Conservation (phyloP, 2,888 invertebrate genomes). For the Helleia helle region DNA sequence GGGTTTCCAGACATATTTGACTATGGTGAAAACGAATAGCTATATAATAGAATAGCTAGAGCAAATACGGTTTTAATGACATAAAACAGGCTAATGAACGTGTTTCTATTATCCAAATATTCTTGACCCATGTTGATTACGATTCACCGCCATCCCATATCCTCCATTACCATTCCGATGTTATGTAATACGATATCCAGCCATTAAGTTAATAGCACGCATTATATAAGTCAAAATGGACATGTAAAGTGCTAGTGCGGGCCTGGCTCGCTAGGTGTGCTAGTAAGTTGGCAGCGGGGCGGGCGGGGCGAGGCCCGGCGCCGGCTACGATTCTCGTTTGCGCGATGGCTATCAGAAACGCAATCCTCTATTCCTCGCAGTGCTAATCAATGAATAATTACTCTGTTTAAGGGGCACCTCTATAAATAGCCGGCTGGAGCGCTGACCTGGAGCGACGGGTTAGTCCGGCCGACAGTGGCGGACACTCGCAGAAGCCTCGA, state of each 20-base stretch:
- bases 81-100: no score
- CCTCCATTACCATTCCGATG: no score
- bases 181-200: no score
- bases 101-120: no score
- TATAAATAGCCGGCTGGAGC: slow-evolving; percentile 73
- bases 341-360: slow-evolving; percentile 71
- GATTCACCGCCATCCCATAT: no score
- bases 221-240: slow-evolving; percentile 10
- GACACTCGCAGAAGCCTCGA: slow-evolving; percentile 59
- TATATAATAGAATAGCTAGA: no score
- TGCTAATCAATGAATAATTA: slow-evolving; percentile 75
- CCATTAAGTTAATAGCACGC: no score
- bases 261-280: slow-evolving; percentile 19
- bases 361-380: slow-evolving; percentile 72
- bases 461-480: slow-evolving; percentile 70
- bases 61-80: no score
- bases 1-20: no score
- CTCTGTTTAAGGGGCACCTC: slow-evolving; percentile 74
- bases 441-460: slow-evolving; percentile 74
- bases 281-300: slow-evolving; percentile 17
- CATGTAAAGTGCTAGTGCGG: slow-evolving; percentile 8
- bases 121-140: no score
- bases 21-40: no score
- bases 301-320: slow-evolving; percentile 43
- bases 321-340: slow-evolving; percentile 66